phyloP scores from a whole-genome alignment of 2,888 invertebrate genomes.

The Drosophila fulvimacula region DNA sequence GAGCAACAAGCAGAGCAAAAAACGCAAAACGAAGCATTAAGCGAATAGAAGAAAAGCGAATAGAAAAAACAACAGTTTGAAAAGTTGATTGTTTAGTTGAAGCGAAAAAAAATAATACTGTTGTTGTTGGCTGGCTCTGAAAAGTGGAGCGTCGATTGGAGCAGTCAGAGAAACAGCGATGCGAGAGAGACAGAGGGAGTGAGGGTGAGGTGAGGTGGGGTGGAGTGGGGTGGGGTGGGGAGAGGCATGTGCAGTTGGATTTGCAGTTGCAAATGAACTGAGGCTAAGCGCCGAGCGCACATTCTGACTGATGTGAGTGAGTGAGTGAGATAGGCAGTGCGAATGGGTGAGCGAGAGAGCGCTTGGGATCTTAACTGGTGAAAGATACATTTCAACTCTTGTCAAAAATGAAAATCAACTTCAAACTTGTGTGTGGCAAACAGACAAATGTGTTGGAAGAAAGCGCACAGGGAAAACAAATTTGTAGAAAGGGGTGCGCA shows the following conservation, averaged over 20 bases:
- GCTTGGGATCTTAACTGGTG: constrained; percentile 53
- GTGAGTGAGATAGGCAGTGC: background rate
- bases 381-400: constrained; percentile 81
- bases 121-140: constrained; percentile 66
- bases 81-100: constrained; percentile 81
- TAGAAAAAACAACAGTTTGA: constrained; percentile 69
- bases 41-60: constrained; percentile 42
- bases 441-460: constrained; percentile 78
- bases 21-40: constrained; percentile 33
- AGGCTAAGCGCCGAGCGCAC: constrained; percentile 22
- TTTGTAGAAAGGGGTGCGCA: constrained; percentile 30
- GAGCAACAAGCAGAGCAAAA: constrained; percentile 9
- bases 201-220: background rate
- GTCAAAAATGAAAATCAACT: constrained; percentile 75
- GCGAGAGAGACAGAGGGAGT: background rate
- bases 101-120: constrained; percentile 48
- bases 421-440: constrained; percentile 64
- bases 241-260: constrained; percentile 32
- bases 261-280: constrained; percentile 40
- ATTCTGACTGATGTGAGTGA: constrained; percentile 42
- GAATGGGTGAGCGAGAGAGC: background rate
- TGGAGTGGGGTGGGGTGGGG: background rate
- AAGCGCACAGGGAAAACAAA: constrained; percentile 58
- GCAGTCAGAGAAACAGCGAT: constrained; percentile 44
- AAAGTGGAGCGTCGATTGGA: constrained; percentile 75